Conservation (phyloP, 2,113 vertebrate species). For the Hystrix brachyura region DNA sequence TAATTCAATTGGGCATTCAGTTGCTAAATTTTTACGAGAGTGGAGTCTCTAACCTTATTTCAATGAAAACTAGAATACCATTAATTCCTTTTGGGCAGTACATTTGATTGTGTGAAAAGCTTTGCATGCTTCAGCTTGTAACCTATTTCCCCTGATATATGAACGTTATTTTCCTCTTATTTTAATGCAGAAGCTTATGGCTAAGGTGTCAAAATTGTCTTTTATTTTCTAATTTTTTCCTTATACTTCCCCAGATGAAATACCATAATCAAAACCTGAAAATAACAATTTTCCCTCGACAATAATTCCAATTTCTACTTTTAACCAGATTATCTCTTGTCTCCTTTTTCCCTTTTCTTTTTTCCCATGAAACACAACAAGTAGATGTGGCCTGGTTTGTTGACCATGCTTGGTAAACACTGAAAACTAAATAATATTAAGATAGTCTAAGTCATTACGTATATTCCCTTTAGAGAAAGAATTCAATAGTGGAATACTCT, state of each 20-base stretch:
- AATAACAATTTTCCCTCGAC: constrained; percentile 61
- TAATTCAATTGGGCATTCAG: constrained; percentile 73
- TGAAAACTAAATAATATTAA: constrained; percentile 45
- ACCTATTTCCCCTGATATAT: constrained; percentile 71
- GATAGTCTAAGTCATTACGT: constrained; percentile 38
- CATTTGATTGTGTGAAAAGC: constrained; percentile 72
- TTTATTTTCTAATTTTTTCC: constrained; percentile 73
- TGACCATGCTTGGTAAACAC: constrained; percentile 29
- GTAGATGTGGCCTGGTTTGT: neutral
- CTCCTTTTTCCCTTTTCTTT: neutral
- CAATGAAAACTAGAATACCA: constrained; percentile 77
- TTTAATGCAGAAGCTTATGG: constrained; percentile 73
- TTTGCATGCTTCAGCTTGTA: constrained; percentile 73
- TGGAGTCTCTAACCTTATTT: constrained; percentile 76
- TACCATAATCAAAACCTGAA: constrained; percentile 73
- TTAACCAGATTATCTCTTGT: constrained; percentile 45
- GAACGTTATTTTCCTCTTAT: constrained; percentile 70
- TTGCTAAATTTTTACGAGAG: constrained; percentile 71
- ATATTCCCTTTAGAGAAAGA: constrained; percentile 34
- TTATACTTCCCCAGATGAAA: constrained; percentile 63
- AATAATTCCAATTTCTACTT: constrained; percentile 60
- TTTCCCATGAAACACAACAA: constrained; percentile 21
- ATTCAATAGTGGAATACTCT: constrained; percentile 19
- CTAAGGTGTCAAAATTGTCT: constrained; percentile 73
- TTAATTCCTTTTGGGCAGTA: constrained; percentile 73